phyloP scores from a whole-genome alignment of 2,113 vertebrate genomes.

The Orcinus orca region DNA sequence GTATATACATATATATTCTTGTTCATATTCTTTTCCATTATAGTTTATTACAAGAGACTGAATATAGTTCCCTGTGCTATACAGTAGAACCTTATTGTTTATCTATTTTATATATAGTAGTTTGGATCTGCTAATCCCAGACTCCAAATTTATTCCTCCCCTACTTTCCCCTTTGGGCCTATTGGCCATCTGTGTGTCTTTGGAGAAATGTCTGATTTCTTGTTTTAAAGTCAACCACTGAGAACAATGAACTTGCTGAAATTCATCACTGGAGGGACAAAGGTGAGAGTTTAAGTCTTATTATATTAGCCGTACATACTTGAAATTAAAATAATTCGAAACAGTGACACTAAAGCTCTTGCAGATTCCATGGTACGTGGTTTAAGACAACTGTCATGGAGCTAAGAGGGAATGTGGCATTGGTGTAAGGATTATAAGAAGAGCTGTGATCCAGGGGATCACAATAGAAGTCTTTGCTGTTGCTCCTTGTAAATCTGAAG shows the following conservation, averaged over 20 bases:
- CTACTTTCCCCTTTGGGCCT: neutral
- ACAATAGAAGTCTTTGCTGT: neutral
- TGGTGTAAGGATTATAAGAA: neutral
- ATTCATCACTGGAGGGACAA: neutral
- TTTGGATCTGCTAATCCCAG: neutral
- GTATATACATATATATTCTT: neutral
- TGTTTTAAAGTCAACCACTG: neutral
- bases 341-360: neutral
- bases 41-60: neutral
- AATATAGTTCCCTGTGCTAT: neutral
- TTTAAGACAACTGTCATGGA: neutral
- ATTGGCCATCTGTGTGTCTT: neutral
- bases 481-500: neutral
- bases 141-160: neutral
- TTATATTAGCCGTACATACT: neutral
- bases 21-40: neutral
- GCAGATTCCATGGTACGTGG: rapidly evolving
- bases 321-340: neutral
- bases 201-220: neutral
- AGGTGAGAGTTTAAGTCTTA: neutral
- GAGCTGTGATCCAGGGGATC: neutral
- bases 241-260: neutral
- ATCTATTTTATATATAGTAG: neutral
- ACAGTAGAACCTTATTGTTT: neutral
- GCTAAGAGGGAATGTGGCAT: neutral